These are phyloP conservation scores for Mormyrops boulengeri DNA, from an alignment of 2,797 vertebrate genomes.

Conservation along the genomic window DNA sequence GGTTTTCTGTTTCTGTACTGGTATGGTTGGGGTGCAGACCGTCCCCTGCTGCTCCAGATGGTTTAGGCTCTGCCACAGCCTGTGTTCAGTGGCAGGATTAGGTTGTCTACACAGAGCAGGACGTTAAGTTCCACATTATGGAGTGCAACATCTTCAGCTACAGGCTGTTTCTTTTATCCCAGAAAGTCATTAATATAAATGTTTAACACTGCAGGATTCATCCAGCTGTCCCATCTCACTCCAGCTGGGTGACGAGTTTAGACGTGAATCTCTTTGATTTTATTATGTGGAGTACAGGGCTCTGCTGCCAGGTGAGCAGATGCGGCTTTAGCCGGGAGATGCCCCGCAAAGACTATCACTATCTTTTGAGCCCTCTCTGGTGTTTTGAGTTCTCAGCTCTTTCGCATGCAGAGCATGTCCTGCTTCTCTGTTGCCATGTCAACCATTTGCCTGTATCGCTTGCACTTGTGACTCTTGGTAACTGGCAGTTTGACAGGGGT, in stretches of 20 bases:
- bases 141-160: background rate
- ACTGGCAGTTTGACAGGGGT: conserved; percentile 1
- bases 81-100: background rate
- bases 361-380: background rate
- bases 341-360: background rate
- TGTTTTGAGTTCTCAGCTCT: background rate
- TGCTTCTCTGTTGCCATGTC: conserved; percentile 1
- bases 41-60: background rate
- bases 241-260: background rate
- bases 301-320: background rate
- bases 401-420: background rate
- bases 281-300: background rate
- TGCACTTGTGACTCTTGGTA: background rate
- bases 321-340: background rate
- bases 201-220: background rate
- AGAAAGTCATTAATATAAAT: conserved; percentile 2
- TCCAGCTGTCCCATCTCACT: background rate
- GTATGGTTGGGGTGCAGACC: background rate
- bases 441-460: background rate
- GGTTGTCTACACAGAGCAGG: background rate
- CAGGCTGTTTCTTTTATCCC: background rate
- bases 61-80: background rate
- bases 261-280: background rate
- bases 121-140: background rate
- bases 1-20: background rate